Conservation (phyloP, 2,888 invertebrate species). For the Palloptera scutellata region DNA sequence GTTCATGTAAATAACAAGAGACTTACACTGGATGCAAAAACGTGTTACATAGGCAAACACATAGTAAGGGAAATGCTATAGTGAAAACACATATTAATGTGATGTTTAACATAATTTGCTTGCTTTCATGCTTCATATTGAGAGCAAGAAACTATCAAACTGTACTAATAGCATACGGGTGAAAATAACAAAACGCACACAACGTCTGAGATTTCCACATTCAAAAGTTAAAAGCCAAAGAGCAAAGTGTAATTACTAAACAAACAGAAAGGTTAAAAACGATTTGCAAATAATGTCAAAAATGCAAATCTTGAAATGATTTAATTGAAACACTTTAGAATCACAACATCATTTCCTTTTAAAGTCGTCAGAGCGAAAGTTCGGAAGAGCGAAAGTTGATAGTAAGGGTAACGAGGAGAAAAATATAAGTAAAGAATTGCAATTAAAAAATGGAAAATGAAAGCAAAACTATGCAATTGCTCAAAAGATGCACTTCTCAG, state of each 20-base stretch:
- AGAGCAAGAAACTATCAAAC: too few relatives aligned
- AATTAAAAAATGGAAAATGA: constrained; percentile 10
- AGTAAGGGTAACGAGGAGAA: background rate
- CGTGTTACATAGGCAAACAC: too few relatives aligned
- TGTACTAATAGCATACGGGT: too few relatives aligned
- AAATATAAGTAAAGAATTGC: background rate
- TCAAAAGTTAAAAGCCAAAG: background rate
- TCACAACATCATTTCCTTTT: constrained; percentile 5
- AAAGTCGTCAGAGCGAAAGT: background rate
- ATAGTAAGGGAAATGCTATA: too few relatives aligned
- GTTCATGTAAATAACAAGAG: too few relatives aligned
- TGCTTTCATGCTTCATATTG: too few relatives aligned
- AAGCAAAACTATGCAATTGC: background rate
- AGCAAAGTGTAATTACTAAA: background rate
- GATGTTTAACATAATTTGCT: too few relatives aligned
- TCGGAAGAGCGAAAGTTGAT: background rate
- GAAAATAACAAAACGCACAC: too few relatives aligned
- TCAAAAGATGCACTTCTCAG: constrained; percentile 3
- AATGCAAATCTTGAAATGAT: background rate
- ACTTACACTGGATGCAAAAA: too few relatives aligned
- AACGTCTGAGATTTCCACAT: background rate
- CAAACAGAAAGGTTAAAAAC: constrained; percentile 1
- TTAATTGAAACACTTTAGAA: constrained; percentile 22
- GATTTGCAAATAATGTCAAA: constrained; percentile 8
- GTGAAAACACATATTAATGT: too few relatives aligned